phyloP scores from a whole-genome alignment of 1,140 invertebrate genomes.

The Saccostrea glomerata region DNA sequence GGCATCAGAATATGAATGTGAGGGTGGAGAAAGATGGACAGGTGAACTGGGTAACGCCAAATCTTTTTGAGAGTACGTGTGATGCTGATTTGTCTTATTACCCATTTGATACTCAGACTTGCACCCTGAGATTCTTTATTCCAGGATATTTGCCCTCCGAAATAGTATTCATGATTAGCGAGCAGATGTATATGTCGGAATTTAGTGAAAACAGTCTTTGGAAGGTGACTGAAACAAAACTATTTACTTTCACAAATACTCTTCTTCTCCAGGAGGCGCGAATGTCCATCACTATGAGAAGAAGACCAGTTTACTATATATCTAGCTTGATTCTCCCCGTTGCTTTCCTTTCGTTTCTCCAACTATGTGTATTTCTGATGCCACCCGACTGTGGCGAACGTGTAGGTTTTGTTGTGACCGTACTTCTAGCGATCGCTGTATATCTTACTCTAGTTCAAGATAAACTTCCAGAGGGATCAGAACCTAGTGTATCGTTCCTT shows the following conservation, averaged over 20 bases:
- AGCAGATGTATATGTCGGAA: not conserved
- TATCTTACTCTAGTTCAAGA: conserved; percentile 82
- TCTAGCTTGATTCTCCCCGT: conserved; percentile 82
- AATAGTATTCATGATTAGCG: not conserved
- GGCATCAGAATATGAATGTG: not conserved
- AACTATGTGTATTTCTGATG: conserved; percentile 81
- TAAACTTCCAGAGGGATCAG: conserved; percentile 81
- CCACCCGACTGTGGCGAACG: conserved; percentile 82
- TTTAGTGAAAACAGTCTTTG: conserved; percentile 38
- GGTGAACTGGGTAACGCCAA: not conserved
- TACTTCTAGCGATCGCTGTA: conserved; percentile 81
- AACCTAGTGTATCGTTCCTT: conserved; percentile 51
- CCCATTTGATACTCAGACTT: conserved; percentile 42
- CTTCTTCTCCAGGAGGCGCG: not conserved
- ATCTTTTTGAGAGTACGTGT: conserved; percentile 21
- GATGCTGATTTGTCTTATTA: conserved; percentile 39
- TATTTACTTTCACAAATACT: conserved; percentile 14
- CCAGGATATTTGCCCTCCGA: not conserved
- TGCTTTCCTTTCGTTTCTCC: conserved; percentile 81
- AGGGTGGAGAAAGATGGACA: not conserved
- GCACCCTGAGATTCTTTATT: conserved; percentile 1
- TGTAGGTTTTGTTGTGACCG: conserved; percentile 81
- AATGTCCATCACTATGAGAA: conserved; percentile 20
- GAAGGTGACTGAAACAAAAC: not conserved
- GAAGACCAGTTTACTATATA: conserved; percentile 75